Conservation (phyloP, 92 coral and sea anemone genomes). For the Porites lobata region DNA sequence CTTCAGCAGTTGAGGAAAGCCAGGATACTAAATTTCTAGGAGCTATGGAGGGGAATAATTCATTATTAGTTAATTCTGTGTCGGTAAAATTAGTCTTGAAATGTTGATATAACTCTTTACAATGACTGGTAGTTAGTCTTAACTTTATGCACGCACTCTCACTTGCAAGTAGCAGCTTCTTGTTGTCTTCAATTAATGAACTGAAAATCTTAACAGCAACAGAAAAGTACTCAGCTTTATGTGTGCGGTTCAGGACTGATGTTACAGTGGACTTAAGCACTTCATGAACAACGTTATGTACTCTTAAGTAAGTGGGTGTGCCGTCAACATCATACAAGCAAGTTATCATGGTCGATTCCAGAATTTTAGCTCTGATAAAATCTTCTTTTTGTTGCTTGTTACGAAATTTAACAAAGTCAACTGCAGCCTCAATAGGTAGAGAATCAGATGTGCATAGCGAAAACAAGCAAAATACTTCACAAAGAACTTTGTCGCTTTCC, state of each 20-base stretch:
- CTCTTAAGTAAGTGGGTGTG: not conserved
- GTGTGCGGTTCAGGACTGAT: not conserved
- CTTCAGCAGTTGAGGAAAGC: conserved; percentile 4
- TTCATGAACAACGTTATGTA: conserved; percentile 10
- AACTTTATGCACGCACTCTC: not conserved
- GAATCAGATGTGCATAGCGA: not conserved
- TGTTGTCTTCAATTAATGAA: not conserved
- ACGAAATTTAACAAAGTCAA: not conserved
- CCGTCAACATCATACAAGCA: not conserved
- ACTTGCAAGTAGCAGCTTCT: not conserved
- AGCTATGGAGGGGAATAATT: not conserved
- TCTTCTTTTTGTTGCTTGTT: not conserved
- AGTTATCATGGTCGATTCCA: conserved; percentile 8
- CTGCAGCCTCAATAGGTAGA: not conserved
- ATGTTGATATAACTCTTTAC: not conserved
- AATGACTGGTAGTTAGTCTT: not conserved
- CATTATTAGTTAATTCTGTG: not conserved
- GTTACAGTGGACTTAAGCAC: not conserved
- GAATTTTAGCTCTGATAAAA: not conserved
- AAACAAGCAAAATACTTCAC: not conserved
- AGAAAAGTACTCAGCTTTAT: not conserved
- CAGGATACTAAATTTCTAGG: not conserved
- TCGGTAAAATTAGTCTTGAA: not conserved
- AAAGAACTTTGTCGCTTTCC: not conserved
- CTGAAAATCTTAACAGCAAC: not conserved